Evolutionary conservation across 2,797 vertebrate species (phyloP), one percentile per base, ranked within the genome.

Genomic region (Centroberyx gerrardi): DNA sequence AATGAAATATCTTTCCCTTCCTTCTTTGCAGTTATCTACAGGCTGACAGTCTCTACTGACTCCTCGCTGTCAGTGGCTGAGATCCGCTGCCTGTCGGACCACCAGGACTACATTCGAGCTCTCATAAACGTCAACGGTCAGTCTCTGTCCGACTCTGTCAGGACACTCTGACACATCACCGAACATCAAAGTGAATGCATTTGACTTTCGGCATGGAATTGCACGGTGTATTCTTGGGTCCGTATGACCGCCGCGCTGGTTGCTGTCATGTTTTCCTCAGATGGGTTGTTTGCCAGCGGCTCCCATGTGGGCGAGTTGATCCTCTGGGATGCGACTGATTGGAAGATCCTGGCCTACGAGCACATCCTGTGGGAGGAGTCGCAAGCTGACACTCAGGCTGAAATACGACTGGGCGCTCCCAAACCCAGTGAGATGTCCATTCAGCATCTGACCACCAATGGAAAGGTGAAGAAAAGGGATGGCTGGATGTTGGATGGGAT

Each of bases 241-340:
- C 5, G 8, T 2, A 17, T 61, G 15, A 60, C 14, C 3, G 7
- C 5, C 4, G 40, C 9, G 42, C 8, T n/a, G 28, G 48, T 27
- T 42, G 1, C 48, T 28, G 9, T 7, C 2, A 27, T 54, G 1
- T 76, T 36, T 5, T 67, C 60, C 27, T 65, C 90, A 99, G 98
- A 97, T 46, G 76, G 88, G 29, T 87, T 94, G 68, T 97, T 99
- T 69, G 97, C 95, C 60, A 97, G 96, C 6, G 97, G 98, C 28
- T 99, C 97, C 70, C 96, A 99, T 0, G 87, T 95, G 0, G 98
- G 98, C 6, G 98, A 99, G 87, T 78, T 99, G 86, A 97, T 99
- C 82, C 72, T 99, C 61, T 99, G 98, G 98, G 96, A 98, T 76
- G 87, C 95, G 0, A 60, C 96, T 29, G 95, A 97, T n/a, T 99